These are phyloP conservation scores for Cyanoramphus novaezelandiae DNA, from an alignment of 2,113 vertebrate genomes.

Conservation along the genomic window DNA sequence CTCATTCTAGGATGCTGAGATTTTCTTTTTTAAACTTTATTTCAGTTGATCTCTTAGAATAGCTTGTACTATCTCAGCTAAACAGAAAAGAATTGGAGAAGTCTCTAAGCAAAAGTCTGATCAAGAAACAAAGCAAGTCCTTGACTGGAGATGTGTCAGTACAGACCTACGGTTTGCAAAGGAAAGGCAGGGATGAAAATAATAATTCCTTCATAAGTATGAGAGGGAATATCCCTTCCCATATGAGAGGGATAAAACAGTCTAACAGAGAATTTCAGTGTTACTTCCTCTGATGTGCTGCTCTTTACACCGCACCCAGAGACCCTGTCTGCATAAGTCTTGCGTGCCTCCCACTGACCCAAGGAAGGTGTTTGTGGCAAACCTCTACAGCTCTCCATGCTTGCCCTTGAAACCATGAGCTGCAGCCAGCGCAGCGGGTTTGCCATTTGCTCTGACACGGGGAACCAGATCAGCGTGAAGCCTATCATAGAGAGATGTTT, in stretches of 20 bases:
- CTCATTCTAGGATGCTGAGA: not conserved
- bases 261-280: not conserved
- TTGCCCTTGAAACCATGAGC: not conserved
- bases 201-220: not conserved
- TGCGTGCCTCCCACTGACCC: not conserved
- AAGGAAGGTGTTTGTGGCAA: not conserved
- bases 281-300: not conserved
- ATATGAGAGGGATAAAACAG: not conserved
- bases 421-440: not conserved
- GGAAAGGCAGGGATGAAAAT: not conserved
- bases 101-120: not conserved
- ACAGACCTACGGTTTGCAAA: not conserved
- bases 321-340: not conserved
- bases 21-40: not conserved
- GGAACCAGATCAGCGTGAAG: not conserved
- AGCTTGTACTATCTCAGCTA: not conserved
- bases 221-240: not conserved
- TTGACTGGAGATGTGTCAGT: not conserved
- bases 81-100: not conserved
- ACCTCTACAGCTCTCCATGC: accelerated
- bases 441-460: not conserved
- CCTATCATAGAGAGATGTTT: not conserved
- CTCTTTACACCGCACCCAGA: not conserved
- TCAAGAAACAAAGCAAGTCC: not conserved
- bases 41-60: not conserved